Evolutionary conservation across 2,888 invertebrate species (phyloP), one percentile per base, ranked within the genome.

Genomic region (Bedellia somnulentella): DNA sequence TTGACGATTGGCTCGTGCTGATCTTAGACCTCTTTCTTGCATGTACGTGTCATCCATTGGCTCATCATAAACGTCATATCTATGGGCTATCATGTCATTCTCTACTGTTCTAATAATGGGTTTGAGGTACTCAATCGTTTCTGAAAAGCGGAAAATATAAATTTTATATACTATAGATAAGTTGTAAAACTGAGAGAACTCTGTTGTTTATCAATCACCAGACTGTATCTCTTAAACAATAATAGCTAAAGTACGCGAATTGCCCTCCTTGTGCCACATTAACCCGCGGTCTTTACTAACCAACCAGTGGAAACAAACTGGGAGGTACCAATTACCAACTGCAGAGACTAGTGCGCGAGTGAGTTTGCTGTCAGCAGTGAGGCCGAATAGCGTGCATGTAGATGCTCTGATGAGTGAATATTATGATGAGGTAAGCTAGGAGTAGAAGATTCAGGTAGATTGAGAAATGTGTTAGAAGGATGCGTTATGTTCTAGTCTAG

Each of bases 81-180:
- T 54, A 26, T 62, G 45, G 53, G 67, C 61, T 41, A 75, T 47
- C 8, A 33, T 26, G 43, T 76, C 71, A 55, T 77, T 77, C 45
- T 68, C 62, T 34, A 76, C 60, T 27, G 73, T 73, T 39, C 76
- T 57, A 4, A 67, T 36, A 31, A 76, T 70, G 13, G 73, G 73
- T 45, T 61, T 68, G 11, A 52, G 44, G 38, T 51, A 47, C 21
- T 47, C 37, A 5, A 40, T 35, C 35, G 41, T 43, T 10, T 42
- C 58, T 52, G 39, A 25, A 49, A 47, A 11, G 15, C 14, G 24
- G 24, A 18, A 22, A n/a, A n/a, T n/a, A n/a, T 21, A 21, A 13
- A 30, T 6, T 8, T 24, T 10, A 24, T 3, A 24, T 31, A 14
- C 24, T 32, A 24, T 10, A 32, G 16, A 24, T 25, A 27, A 29